Percentiles rank a stretch among this genome's conserved stretches.
These are phyloP conservation scores for Procambarus clarkii DNA, from an alignment of 1,140 invertebrate species.

Conservation along the genomic window DNA sequence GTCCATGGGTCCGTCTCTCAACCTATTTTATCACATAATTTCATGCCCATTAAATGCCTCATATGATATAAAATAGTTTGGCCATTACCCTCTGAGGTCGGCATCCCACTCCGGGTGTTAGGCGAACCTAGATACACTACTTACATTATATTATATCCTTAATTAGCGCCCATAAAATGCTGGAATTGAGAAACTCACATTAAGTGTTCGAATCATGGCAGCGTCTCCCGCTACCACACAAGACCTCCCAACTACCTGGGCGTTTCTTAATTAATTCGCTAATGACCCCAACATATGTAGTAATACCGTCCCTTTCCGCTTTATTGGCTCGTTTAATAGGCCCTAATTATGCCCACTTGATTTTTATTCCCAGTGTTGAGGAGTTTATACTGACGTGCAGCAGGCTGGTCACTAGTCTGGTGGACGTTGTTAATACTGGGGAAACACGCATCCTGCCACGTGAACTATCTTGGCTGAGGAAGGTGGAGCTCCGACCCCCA, in stretches of 20 bases:
- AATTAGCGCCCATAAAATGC: not conserved
- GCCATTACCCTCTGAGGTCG: not conserved
- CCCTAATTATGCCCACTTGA: not conserved
- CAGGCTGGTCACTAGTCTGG: not conserved
- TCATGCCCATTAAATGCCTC: not conserved
- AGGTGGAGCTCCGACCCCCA: no score
- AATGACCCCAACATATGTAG: not conserved
- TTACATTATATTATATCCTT: not conserved
- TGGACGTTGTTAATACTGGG: not conserved
- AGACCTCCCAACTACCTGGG: not conserved
- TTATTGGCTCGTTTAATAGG: not conserved
- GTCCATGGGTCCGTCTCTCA: no score
- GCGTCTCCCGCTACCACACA: not conserved
- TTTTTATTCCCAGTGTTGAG: not conserved
- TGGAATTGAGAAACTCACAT: not conserved
- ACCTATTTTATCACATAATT: not conserved
- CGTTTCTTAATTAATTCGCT: slow-evolving; percentile 8
- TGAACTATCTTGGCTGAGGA: no score
- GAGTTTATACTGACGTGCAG: not conserved
- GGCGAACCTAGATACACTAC: not conserved
- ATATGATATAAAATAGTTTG: not conserved
- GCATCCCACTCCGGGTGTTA: not conserved
- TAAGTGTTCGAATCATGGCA: not conserved
- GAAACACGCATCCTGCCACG: not conserved
- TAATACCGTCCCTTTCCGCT: not conserved